Conservation (phyloP, 1,140 invertebrate genomes). For the Aphaenogaster ashmeadi region DNA sequence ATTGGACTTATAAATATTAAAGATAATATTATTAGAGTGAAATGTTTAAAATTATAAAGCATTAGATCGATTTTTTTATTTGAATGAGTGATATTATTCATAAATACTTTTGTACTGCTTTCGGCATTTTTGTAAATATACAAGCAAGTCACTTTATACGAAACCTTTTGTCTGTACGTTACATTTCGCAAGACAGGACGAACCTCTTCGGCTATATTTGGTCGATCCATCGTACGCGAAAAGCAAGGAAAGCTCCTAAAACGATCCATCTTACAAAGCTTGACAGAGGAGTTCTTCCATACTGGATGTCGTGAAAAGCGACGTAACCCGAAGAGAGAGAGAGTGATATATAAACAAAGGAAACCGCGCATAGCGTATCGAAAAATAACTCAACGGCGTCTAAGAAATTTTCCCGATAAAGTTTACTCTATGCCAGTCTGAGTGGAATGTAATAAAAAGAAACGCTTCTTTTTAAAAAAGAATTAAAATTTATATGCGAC, state of each 20-base stretch:
- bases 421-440: not conserved
- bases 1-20: not conserved
- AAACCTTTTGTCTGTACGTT: conserved; percentile 49
- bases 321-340: conserved; percentile 20
- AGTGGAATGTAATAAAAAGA: conserved; percentile 18
- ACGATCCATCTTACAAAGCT: conserved; percentile 65
- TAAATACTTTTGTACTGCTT: not conserved
- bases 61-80: not conserved
- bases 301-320: conserved; percentile 42
- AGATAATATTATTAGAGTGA: not conserved
- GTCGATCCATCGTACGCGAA: conserved; percentile 45
- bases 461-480: not conserved
- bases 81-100: not conserved
- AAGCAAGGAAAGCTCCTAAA: conserved; percentile 40
- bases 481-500: conserved; percentile 15
- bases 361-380: conserved; percentile 13
- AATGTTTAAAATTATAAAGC: not conserved
- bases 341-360: conserved; percentile 34
- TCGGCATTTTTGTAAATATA: not conserved
- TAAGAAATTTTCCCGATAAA: conserved; percentile 8
- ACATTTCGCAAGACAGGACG: conserved; percentile 38
- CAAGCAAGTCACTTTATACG: conserved; percentile 43
- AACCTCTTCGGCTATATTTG: conserved; percentile 53
- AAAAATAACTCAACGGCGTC: conserved; percentile 38
- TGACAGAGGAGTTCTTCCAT: conserved; percentile 62